phyloP scores from a whole-genome alignment of 2,797 vertebrate species.

The Semaprochilodus insignis region DNA sequence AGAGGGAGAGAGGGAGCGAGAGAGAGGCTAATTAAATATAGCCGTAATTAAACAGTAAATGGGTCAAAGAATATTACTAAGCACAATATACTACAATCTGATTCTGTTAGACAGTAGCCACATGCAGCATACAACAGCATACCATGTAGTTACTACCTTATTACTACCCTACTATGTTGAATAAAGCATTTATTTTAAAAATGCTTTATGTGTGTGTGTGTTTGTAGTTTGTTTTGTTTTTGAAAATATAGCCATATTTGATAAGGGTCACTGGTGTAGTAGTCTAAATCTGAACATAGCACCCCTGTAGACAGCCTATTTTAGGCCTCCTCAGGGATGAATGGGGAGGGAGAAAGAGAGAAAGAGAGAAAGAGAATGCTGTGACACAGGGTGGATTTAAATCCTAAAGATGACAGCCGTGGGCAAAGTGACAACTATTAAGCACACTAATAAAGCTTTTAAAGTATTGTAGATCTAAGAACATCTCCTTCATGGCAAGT shows the following conservation, averaged over 20 bases:
- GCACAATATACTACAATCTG: too few relatives aligned
- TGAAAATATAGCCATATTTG: background rate
- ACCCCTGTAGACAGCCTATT: background rate
- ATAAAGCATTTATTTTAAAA: too few relatives aligned
- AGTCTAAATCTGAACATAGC: background rate
- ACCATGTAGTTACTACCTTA: too few relatives aligned
- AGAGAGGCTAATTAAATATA: slow-evolving; percentile 22
- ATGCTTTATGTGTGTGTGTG: too few relatives aligned
- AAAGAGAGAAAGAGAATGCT: slow-evolving; percentile 41
- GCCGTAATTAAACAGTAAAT: background rate
- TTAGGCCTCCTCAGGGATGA: background rate
- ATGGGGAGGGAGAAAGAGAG: background rate
- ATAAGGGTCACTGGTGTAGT: background rate
- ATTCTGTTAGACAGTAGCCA: background rate
- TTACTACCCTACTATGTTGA: too few relatives aligned
- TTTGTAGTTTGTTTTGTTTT: too few relatives aligned
- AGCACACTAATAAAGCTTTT: slow-evolving; percentile 6
- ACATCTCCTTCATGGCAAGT: slow-evolving; percentile 26
- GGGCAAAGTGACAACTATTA: slow-evolving; percentile 25
- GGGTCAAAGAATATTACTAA: background rate
- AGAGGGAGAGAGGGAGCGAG: background rate
- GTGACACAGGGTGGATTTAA: slow-evolving; percentile 49
- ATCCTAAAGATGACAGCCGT: slow-evolving; percentile 44
- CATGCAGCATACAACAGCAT: background rate
- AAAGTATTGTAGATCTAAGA: slow-evolving; percentile 23